Evolutionary conservation across 2,888 invertebrate species (phyloP).

Genomic region (Coenonympha glycerion): DNA sequence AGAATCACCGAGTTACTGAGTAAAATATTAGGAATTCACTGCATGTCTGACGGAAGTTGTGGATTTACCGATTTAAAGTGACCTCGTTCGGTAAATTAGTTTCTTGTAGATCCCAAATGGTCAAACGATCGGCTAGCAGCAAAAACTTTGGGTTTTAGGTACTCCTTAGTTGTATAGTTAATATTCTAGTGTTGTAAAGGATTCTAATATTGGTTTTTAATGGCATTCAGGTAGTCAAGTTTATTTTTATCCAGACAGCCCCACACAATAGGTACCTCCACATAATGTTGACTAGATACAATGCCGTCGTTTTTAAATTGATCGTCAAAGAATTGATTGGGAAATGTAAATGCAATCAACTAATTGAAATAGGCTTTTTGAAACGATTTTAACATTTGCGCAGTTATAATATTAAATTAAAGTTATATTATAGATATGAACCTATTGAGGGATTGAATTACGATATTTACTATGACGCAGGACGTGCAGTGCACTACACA

Average conservation of each 20-base stretch:
- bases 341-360: neutral
- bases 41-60: slow-evolving; percentile 29
- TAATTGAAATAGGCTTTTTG: neutral
- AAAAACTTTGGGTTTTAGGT: slow-evolving; percentile 4
- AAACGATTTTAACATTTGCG: neutral
- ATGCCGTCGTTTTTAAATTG: too few species aligned
- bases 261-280: neutral
- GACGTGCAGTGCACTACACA: too few species aligned
- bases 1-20: slow-evolving; percentile 48
- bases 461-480: too few species aligned
- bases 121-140: neutral
- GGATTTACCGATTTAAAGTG: slow-evolving; percentile 22
- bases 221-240: neutral
- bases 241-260: neutral
- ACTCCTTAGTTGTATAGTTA: neutral
- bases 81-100: slow-evolving; percentile 19
- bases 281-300: neutral
- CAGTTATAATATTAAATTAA: too few species aligned
- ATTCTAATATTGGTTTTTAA: neutral
- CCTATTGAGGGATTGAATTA: too few species aligned
- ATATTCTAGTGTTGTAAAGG: too few species aligned
- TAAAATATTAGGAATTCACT: slow-evolving; percentile 41
- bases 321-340: neutral
- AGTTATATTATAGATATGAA: too few species aligned
- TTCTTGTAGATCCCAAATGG: slow-evolving; percentile 7